Conservation (phyloP, 2,888 invertebrate genomes). For the Frankliniella fusca region DNA sequence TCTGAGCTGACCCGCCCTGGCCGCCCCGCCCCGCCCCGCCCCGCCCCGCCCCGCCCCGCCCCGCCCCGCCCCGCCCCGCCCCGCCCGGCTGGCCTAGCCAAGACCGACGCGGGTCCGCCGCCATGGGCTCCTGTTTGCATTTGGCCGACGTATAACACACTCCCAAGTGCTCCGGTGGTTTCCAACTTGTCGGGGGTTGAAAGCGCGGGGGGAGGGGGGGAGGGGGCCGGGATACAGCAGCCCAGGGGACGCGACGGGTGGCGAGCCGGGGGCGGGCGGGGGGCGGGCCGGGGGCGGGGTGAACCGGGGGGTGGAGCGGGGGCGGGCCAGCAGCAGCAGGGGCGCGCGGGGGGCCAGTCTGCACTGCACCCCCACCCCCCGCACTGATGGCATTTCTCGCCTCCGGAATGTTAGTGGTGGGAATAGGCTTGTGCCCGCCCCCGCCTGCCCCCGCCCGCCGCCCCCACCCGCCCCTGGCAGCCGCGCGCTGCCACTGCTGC, state of each 20-base stretch:
- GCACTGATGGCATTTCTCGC: constrained; percentile 19
- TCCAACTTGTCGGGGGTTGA: not conserved
- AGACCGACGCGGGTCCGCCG: too few species aligned
- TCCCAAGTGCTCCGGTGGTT: constrained; percentile 1
- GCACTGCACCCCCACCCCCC: not conserved
- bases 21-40: too few species aligned
- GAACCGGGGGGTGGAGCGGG: too few species aligned
- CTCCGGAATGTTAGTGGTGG: constrained; percentile 18
- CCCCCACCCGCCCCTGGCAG: not conserved
- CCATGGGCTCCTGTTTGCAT: not conserved
- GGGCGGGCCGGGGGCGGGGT: not conserved
- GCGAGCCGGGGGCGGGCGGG: not conserved
- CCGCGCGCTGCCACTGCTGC: not conserved
- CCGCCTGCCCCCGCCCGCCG: not conserved
- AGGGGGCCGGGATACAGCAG: not conserved
- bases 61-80: too few species aligned
- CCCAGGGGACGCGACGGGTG: not conserved
- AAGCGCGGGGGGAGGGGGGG: not conserved
- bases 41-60: too few species aligned
- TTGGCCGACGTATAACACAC: not conserved
- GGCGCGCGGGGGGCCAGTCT: not conserved
- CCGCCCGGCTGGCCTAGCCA: too few species aligned
- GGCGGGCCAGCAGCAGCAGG: not conserved
- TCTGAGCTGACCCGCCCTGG: too few species aligned
- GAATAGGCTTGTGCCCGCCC: not conserved